phyloP scores from a whole-genome alignment of 2,113 vertebrate genomes.

The Bubalus kerabau region DNA sequence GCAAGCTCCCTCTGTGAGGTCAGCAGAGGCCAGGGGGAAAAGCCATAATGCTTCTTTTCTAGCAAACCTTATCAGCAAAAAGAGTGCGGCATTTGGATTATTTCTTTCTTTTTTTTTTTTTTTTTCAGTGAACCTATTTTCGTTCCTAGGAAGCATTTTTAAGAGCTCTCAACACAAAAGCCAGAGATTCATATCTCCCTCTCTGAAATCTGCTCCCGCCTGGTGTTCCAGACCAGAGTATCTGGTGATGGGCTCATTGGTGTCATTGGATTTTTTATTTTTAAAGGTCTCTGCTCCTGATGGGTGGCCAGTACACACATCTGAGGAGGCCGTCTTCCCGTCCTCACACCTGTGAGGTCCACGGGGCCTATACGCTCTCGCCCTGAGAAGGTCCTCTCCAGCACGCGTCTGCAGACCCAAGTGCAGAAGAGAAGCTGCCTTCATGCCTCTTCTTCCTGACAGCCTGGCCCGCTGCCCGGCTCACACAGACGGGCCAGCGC shows the following conservation, averaged over 20 bases:
- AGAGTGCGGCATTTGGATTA: neutral
- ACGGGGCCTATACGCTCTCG: rapidly evolving
- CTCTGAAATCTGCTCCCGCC: neutral
- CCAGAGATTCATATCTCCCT: neutral
- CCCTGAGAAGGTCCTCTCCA: neutral
- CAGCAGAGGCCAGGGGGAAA: neutral
- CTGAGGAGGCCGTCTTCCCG: neutral
- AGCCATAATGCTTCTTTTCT: neutral
- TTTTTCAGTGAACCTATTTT: neutral
- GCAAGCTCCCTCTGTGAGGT: neutral
- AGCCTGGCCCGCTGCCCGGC: neutral
- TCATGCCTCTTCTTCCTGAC: neutral
- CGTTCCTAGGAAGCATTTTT: neutral
- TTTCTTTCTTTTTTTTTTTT: neutral
- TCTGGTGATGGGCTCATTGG: neutral
- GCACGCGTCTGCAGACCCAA: rapidly evolving
- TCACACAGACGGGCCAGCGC: rapidly evolving
- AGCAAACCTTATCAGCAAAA: neutral
- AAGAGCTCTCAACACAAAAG: neutral
- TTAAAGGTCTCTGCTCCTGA: neutral
- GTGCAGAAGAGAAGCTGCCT: neutral
- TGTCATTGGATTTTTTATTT: neutral
- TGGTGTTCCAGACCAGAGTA: neutral
- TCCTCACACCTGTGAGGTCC: neutral
- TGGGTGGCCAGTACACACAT: neutral